Evolutionary conservation across 2,797 vertebrate genomes (phyloP).

Genomic region (Ctenosaura bakeri): DNA sequence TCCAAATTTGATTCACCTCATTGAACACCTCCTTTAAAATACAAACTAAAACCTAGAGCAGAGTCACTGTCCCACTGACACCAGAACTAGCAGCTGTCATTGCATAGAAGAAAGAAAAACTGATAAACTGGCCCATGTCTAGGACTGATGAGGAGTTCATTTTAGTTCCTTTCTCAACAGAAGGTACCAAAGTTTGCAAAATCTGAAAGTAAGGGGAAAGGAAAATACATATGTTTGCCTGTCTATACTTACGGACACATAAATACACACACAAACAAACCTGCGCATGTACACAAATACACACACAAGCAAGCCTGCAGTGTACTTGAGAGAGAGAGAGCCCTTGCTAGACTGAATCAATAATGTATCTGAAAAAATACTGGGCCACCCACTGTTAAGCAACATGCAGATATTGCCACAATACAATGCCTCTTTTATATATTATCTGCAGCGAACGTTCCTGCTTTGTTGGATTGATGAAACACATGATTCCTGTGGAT

Average conservation of each 20-base stretch:
- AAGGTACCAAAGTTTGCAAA: too few relatives aligned
- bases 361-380: conserved; percentile 73
- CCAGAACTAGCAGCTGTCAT: too few relatives aligned
- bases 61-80: too few relatives aligned
- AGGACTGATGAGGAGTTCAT: too few relatives aligned
- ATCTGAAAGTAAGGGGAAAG: too few relatives aligned
- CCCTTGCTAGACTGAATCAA: conserved; percentile 40
- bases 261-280: not conserved
- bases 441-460: conserved; percentile 60
- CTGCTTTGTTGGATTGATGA: conserved; percentile 65
- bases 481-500: conserved; percentile 61
- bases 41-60: too few relatives aligned
- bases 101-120: too few relatives aligned
- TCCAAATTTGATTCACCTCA: too few relatives aligned
- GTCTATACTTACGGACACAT: not conserved
- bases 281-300: not conserved
- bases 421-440: conserved; percentile 57
- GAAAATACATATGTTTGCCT: too few relatives aligned
- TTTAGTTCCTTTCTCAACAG: too few relatives aligned
- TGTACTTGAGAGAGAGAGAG: conserved; percentile 13
- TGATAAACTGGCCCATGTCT: too few relatives aligned
- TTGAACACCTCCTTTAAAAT: too few relatives aligned
- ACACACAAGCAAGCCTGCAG: not conserved
- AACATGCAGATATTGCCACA: conserved; percentile 69
- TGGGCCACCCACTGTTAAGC: conserved; percentile 61